These are phyloP conservation scores for Tragulus kanchil DNA, from an alignment of 2,113 vertebrate genomes.

Conservation along the genomic window DNA sequence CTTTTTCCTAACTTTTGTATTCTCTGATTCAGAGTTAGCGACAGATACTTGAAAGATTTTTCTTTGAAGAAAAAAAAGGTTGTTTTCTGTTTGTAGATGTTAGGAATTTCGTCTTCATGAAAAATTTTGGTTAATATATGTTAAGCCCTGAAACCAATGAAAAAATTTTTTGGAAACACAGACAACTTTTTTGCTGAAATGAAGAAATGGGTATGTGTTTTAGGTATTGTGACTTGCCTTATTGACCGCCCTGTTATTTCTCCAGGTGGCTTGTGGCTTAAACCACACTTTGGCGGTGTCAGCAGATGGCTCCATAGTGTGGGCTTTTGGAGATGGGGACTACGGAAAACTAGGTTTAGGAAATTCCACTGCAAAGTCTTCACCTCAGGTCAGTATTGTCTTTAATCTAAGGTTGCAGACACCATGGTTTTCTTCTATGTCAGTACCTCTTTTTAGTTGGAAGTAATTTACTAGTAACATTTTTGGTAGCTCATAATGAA, in stretches of 20 bases:
- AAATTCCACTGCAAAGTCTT: constrained; percentile 93
- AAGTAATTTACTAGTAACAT: constrained; percentile 46
- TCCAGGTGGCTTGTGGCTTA: constrained; percentile 92
- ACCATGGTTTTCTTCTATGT: background rate
- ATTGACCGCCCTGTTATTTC: background rate
- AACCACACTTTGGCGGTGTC: constrained; percentile 93
- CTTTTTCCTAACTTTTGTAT: background rate
- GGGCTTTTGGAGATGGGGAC: constrained; percentile 94
- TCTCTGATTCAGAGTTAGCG: constrained; percentile 42
- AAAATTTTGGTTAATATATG: constrained; percentile 35
- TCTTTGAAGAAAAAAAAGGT: constrained; percentile 36
- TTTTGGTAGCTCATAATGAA: constrained; percentile 43
- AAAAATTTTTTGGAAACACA: background rate
- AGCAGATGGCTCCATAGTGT: constrained; percentile 92
- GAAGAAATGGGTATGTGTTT: background rate
- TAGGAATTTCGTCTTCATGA: constrained; percentile 34
- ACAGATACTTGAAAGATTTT: constrained; percentile 56
- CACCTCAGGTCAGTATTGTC: constrained; percentile 89
- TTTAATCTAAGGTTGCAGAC: constrained; percentile 15
- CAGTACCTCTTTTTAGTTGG: constrained; percentile 22
- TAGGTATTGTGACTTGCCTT: background rate
- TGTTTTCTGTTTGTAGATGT: constrained; percentile 21
- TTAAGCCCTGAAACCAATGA: constrained; percentile 27
- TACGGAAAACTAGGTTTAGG: constrained; percentile 93
- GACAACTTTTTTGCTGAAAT: background rate